A percentile compares a stretch with the other conserved stretches of the same genome.
These are phyloP conservation scores for Drosophila prolongata DNA, from an alignment of 2,888 invertebrate genomes.

Conservation along the genomic window DNA sequence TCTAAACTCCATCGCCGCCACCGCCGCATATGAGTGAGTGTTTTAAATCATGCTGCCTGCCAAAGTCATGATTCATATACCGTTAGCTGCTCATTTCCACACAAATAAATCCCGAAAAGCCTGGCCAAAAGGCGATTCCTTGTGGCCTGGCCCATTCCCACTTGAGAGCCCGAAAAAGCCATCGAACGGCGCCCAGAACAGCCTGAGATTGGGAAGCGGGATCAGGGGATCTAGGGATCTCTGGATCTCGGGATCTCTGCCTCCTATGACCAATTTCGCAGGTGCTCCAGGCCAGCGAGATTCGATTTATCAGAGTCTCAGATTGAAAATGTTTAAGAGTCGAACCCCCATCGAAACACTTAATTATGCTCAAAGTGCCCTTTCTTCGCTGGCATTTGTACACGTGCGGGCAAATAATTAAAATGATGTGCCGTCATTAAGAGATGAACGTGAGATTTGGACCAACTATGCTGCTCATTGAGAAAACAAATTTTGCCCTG, in stretches of 20 bases:
- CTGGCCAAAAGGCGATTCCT: slow-evolving; percentile 12
- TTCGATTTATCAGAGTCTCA: slow-evolving; percentile 20
- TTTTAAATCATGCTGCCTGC: slow-evolving; percentile 83
- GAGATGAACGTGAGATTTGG: slow-evolving; percentile 77
- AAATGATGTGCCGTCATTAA: slow-evolving; percentile 70
- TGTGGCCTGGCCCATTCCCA: slow-evolving; percentile 45
- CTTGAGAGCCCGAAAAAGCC: slow-evolving; percentile 42
- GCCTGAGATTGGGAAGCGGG: background rate
- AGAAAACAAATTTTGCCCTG: slow-evolving; percentile 32
- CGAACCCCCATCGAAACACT: slow-evolving; percentile 15
- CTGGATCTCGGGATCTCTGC: slow-evolving; percentile 1
- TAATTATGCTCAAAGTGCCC: slow-evolving; percentile 38
- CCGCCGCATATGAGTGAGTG: slow-evolving; percentile 76
- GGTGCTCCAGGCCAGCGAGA: slow-evolving; percentile 71
- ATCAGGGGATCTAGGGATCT: slow-evolving; percentile 1
- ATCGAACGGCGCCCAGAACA: slow-evolving; percentile 46
- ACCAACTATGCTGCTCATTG: slow-evolving; percentile 5
- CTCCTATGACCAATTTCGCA: slow-evolving; percentile 79
- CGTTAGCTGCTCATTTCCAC: slow-evolving; percentile 82
- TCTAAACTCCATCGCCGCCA: slow-evolving; percentile 2
- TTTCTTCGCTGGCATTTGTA: slow-evolving; percentile 44
- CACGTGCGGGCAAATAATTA: slow-evolving; percentile 66
- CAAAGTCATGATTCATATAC: slow-evolving; percentile 84
- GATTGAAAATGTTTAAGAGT: slow-evolving; percentile 1
- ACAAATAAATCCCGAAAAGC: slow-evolving; percentile 79